Evolutionary conservation across 2,113 vertebrate genomes (phyloP), one percentile per base, ranked within the genome.

Genomic region (Chascanopsetta lugubris): DNA sequence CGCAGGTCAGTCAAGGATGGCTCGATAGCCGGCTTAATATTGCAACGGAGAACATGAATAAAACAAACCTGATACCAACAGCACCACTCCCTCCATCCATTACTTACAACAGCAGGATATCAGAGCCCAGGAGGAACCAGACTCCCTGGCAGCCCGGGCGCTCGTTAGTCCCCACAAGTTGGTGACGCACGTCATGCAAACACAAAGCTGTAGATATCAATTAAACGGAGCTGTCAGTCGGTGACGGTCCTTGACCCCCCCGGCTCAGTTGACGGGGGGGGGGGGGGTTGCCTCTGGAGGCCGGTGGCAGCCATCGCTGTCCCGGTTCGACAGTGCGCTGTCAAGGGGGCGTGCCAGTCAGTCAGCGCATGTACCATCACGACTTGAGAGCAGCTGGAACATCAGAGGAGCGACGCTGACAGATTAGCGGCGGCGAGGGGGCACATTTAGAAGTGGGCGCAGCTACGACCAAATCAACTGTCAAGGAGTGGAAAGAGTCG

Each of bases 41-140:
- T 87, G 87, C 84, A 87, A 72, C 75, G 66, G 81, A 77, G 83
- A 85, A 67, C 72, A 87, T 87, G 80, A 90, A 87, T 90, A 86
- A 88, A 88, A 85, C 78, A 86, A 88, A 85, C 78, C 72, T 70
- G 80, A 87, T 84, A 83, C 79, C 29, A 9, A 80, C 82, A 70
- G 62, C 38, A 75, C 68, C 71, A 29, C 77, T 70, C 70, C 72
- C 67, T 80, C 69, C 68, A 76, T 83, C 78, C 76, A 84, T 84
- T 86, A 85, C 75, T 84, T 71, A 77, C 69, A 84, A 67, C 64
- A 48, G 75, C 70, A 53, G 26, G 69, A 61, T 62, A 67, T 73
- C 69, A 65, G 69, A 69, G 60, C 57, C 15, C 53, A 27, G 58
- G 7, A 47, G 73, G 59, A 80, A 67, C 43, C 34, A 75, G 62